Evolutionary conservation across 2,797 vertebrate genomes (phyloP).

Genomic region (Dallia pectoralis): DNA sequence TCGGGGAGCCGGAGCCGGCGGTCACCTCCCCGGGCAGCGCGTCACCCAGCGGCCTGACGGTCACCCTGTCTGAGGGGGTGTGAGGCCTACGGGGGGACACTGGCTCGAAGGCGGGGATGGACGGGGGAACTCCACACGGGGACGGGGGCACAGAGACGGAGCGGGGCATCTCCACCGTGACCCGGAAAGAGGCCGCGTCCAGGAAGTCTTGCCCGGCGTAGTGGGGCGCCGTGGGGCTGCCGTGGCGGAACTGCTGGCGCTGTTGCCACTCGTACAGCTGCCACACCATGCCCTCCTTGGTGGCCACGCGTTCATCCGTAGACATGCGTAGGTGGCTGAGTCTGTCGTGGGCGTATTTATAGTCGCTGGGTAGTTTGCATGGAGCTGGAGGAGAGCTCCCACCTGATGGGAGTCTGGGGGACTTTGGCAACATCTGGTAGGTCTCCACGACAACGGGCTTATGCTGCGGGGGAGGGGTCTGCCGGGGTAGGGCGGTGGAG

Average conservation of each 20-base stretch:
- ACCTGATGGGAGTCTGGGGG: conserved; percentile 78
- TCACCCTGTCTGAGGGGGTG: conserved; percentile 92
- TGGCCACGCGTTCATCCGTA: conserved; percentile 88
- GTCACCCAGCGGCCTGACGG: conserved; percentile 85
- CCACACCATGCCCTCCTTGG: conserved; percentile 95
- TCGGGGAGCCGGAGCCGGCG: conserved; percentile 83
- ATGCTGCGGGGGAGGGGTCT: conserved; percentile 82
- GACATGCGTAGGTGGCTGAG: conserved; percentile 98
- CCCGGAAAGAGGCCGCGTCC: conserved; percentile 84
- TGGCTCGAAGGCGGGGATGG: conserved; percentile 73
- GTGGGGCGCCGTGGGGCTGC: conserved; percentile 89
- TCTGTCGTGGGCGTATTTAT: conserved; percentile 96
- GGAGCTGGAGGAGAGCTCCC: conserved; percentile 77
- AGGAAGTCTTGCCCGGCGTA: conserved; percentile 79
- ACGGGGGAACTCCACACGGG: conserved; percentile 87
- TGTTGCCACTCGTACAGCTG: conserved; percentile 99
- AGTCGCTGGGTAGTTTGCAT: conserved; percentile 90
- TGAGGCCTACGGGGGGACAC: conserved; percentile 86
- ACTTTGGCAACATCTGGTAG: conserved; percentile 93
- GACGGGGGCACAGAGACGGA: conserved; percentile 94
- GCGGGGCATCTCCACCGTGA: conserved; percentile 90
- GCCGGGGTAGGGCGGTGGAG: conserved; percentile 81
- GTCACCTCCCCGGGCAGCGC: conserved; percentile 69
- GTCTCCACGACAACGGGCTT: conserved; percentile 73
- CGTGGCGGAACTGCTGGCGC: conserved; percentile 94